Conservation (phyloP, 1,140 invertebrate genomes). For the Arion vulgaris region DNA sequence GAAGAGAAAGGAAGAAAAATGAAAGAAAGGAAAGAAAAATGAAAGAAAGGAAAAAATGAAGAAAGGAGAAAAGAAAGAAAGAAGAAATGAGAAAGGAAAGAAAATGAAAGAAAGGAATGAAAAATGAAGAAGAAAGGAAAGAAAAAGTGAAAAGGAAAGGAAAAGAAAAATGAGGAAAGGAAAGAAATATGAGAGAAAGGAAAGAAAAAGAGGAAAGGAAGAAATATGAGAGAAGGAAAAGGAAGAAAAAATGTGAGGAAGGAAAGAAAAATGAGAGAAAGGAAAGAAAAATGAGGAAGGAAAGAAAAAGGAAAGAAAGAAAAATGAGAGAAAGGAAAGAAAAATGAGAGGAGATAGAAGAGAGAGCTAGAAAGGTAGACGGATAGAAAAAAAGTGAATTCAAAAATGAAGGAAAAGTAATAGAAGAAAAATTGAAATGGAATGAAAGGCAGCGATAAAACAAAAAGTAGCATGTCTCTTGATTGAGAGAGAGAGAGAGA, state of each 20-base stretch:
- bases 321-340: not conserved
- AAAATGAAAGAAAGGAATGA: not conserved
- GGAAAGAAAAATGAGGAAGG: not conserved
- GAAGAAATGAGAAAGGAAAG: not conserved
- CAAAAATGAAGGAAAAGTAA: not conserved
- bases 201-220: not conserved
- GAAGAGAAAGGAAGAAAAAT: not conserved
- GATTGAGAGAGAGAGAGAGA: too few species aligned
- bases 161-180: too few species aligned
- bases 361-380: not conserved
- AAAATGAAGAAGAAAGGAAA: not conserved
- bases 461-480: not conserved
- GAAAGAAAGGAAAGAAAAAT: not conserved
- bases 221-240: not conserved
- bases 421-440: not conserved
- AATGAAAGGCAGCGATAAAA: not conserved
- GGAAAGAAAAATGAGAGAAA: not conserved
- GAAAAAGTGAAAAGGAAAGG: not conserved
- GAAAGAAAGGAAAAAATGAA: not conserved
- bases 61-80: not conserved
- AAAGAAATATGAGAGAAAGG: too few species aligned
- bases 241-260: slow-evolving; percentile 5
- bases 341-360: not conserved
- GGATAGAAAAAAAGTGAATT: not conserved
- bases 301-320: not conserved